These are phyloP conservation scores for Pocillopora meandrina DNA, from an alignment of 92 coral and sea anemone genomes.

Conservation along the genomic window DNA sequence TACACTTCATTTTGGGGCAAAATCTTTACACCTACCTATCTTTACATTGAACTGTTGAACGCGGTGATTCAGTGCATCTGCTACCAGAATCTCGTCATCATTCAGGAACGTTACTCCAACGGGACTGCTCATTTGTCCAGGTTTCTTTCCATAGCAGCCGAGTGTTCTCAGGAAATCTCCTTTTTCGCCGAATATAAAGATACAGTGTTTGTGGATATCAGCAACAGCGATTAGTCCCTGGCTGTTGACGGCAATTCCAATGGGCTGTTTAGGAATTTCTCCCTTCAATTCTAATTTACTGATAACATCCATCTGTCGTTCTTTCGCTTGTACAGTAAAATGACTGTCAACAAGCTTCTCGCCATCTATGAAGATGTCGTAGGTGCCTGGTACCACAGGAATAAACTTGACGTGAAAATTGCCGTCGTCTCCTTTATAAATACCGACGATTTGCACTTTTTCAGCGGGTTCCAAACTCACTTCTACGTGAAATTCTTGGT, in stretches of 20 bases:
- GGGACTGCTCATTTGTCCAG: conserved; percentile 4
- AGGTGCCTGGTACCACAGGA: too few species aligned
- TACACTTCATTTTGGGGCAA: too few species aligned
- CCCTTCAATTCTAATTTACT: neutral
- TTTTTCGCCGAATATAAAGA: neutral
- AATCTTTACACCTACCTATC: neutral
- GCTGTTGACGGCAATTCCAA: conserved; percentile 15
- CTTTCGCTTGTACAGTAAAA: neutral
- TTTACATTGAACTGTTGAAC: conserved; percentile 16
- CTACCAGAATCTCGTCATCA: conserved; percentile 28
- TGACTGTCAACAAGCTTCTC: too few species aligned
- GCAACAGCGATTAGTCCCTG: neutral
- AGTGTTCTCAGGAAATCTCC: neutral
- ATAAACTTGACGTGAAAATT: too few species aligned
- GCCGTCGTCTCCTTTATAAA: too few species aligned
- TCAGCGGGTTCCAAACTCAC: too few species aligned
- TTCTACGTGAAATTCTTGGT: too few species aligned
- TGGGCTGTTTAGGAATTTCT: neutral
- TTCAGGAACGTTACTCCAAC: conserved; percentile 14
- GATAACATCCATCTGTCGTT: neutral
- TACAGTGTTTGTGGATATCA: neutral
- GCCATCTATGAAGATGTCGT: too few species aligned
- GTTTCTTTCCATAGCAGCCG: conserved; percentile 1
- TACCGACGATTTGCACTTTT: too few species aligned
- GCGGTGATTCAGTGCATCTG: conserved; percentile 27